phyloP scores from a whole-genome alignment of 2,888 invertebrate species.

The Therioaphis trifolii region DNA sequence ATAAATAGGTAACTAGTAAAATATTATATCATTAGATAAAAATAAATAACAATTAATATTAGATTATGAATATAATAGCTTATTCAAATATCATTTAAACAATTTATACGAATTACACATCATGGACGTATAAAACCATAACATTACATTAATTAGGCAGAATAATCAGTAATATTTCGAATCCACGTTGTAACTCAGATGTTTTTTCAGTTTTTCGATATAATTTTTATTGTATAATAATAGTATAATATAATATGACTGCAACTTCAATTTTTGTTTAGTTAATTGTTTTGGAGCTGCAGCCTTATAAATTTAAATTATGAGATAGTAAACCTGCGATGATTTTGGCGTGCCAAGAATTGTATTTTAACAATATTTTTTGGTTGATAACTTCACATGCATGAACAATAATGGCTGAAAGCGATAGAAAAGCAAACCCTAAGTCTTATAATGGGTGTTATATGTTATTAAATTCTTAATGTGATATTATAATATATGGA shows the following conservation, averaged over 20 bases:
- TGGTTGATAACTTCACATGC: neutral
- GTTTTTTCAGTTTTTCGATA: too few species aligned
- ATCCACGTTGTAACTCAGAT: too few species aligned
- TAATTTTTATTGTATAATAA: too few species aligned
- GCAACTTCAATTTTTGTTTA: neutral
- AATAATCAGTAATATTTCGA: neutral
- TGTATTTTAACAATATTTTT: neutral
- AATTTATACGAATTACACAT: neutral
- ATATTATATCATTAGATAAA: conserved; percentile 30
- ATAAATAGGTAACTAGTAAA: conserved; percentile 12
- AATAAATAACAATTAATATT: conserved; percentile 32
- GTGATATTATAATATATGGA: neutral
- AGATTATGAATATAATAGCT: conserved; percentile 5
- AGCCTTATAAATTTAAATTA: neutral
- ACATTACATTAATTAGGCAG: neutral
- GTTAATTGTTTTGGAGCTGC: neutral
- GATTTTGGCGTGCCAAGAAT: neutral
- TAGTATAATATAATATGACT: too few species aligned
- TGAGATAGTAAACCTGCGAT: neutral
- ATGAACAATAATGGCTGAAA: neutral
- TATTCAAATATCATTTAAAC: neutral
- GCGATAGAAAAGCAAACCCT: neutral
- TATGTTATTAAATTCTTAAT: neutral
- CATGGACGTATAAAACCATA: neutral
- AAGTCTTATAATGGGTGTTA: neutral